Conservation (phyloP, 2,113 vertebrate genomes). For the Sterrhoptilus dennistouni region DNA sequence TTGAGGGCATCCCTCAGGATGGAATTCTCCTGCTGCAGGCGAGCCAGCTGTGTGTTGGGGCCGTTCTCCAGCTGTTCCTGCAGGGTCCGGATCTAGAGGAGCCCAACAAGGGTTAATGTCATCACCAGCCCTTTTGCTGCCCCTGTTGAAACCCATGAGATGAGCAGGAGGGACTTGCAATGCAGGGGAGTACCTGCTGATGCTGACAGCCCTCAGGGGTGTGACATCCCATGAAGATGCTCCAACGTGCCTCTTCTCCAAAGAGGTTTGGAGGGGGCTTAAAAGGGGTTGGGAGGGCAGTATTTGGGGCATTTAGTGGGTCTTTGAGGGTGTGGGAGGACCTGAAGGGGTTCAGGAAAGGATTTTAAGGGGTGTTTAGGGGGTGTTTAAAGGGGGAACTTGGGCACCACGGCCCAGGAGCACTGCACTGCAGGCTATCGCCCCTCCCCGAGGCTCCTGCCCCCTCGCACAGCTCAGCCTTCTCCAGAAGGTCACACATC, state of each 20-base stretch:
- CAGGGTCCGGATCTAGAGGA: constrained; percentile 81
- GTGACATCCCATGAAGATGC: neutral
- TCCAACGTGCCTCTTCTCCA: rapidly evolving
- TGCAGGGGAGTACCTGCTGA: neutral
- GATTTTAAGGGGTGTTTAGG: neutral
- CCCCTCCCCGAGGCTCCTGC: rapidly evolving
- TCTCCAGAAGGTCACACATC: neutral
- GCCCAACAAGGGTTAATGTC: neutral
- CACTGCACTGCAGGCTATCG: rapidly evolving
- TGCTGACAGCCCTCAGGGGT: neutral
- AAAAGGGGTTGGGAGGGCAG: no score
- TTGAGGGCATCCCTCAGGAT: constrained; percentile 20
- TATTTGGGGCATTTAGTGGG: no score
- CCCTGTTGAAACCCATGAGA: rapidly evolving
- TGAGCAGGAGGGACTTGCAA: neutral
- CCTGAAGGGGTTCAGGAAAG: neutral
- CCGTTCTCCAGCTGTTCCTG: constrained; percentile 92
- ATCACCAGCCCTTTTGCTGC: neutral
- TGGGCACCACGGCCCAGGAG: rapidly evolving
- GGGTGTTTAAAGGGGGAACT: neutral
- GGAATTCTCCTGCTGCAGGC: constrained; percentile 23
- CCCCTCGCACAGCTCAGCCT: neutral
- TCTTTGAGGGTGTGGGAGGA: neutral
- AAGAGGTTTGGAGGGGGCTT: neutral
- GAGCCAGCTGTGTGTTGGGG: constrained; percentile 20